Percentiles rank a stretch among this genome's conserved stretches.
Evolutionary conservation across 1,140 invertebrate species (phyloP).

Genomic region (Aphaenogaster ashmeadi): DNA sequence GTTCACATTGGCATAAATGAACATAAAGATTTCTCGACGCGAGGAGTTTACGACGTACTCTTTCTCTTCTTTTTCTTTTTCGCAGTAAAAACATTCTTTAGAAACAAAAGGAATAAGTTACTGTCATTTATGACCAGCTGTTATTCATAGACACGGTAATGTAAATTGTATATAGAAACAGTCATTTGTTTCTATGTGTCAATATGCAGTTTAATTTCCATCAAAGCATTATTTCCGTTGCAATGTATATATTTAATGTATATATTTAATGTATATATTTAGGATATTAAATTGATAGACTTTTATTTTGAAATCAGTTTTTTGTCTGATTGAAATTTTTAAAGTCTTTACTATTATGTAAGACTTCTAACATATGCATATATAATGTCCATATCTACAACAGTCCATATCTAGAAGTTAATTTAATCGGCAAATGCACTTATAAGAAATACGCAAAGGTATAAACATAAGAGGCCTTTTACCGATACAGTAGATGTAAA

Average conservation of each 20-base stretch:
- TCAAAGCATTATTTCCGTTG: not conserved
- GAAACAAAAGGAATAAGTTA: not conserved
- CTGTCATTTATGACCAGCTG: not conserved
- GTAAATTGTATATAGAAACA: not conserved
- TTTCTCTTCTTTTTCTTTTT: not conserved
- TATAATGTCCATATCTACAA: not conserved
- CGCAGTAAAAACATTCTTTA: too few species aligned
- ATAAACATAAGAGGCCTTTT: conserved; percentile 17
- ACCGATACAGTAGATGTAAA: not conserved
- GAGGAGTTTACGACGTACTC: not conserved
- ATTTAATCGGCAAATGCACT: conserved; percentile 3
- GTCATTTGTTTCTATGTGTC: not conserved
- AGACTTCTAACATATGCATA: not conserved
- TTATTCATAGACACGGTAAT: not conserved
- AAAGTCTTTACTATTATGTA: not conserved
- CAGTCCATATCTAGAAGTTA: not conserved
- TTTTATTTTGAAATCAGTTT: not conserved
- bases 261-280: not conserved
- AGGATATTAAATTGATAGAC: not conserved
- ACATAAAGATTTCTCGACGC: not conserved
- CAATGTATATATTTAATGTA: not conserved
- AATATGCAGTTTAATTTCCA: not conserved
- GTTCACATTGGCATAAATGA: not conserved
- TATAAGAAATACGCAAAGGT: not conserved
- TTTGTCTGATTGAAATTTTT: not conserved